These are phyloP conservation scores for Morbakka virulenta DNA, from an alignment of 30 jellyfish, hydroid and myxozoan genomes.

Conservation along the genomic window DNA sequence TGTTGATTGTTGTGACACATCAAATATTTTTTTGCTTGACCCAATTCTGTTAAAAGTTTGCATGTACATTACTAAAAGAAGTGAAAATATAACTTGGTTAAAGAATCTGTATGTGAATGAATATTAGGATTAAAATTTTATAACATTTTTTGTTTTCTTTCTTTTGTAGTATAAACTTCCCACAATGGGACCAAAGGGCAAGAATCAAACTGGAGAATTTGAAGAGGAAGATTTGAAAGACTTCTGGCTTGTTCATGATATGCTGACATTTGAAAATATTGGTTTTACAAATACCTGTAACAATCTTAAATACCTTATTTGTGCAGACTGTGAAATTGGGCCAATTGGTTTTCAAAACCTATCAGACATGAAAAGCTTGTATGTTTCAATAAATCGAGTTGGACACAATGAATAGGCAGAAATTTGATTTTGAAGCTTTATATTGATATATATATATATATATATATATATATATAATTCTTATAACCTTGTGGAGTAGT, in stretches of 20 bases:
- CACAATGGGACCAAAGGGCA: constrained; percentile 3
- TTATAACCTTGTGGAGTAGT: too few relatives aligned
- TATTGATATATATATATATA: too few relatives aligned
- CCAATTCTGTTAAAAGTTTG: too few relatives aligned
- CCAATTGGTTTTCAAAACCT: constrained; percentile 78
- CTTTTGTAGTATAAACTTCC: constrained; percentile 42
- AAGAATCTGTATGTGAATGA: too few relatives aligned
- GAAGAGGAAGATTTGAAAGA: constrained; percentile 19
- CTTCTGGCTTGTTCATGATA: constrained; percentile 69
- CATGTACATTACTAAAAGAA: too few relatives aligned
- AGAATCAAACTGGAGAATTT: background rate
- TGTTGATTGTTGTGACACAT: too few relatives aligned
- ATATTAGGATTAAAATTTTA: too few relatives aligned
- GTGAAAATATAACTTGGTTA: too few relatives aligned
- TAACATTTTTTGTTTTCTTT: background rate
- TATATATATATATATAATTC: too few relatives aligned
- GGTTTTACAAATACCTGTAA: constrained; percentile 81
- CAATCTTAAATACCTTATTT: constrained; percentile 62
- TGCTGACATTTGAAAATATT: constrained; percentile 91
- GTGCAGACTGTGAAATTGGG: constrained; percentile 99
- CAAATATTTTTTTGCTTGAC: too few relatives aligned
- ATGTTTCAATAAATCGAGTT: constrained; percentile 74
- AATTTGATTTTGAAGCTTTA: too few relatives aligned
- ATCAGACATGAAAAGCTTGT: constrained; percentile 29
- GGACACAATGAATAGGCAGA: constrained; percentile 47